Percentiles rank a stretch among this genome's conserved stretches.
phyloP scores from a whole-genome alignment of 2,888 invertebrate genomes.

The Amphipyra tragopoginis region DNA sequence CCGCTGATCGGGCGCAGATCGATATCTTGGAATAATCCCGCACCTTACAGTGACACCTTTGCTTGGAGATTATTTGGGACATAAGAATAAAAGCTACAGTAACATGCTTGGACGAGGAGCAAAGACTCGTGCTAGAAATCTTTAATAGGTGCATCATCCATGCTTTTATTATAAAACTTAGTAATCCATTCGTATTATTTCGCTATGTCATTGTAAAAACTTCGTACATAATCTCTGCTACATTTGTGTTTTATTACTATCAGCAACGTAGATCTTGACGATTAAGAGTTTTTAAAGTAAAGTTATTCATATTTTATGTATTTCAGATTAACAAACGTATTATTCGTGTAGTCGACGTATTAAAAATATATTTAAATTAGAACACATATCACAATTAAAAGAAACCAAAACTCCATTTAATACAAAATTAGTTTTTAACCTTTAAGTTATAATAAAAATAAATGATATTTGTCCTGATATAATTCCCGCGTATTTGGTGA shows the following conservation, averaged over 20 bases:
- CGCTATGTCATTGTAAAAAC: background rate
- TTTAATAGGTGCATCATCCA: no score
- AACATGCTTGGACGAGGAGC: no score
- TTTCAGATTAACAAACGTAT: background rate
- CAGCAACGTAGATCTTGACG: constrained; percentile 1
- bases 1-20: constrained; percentile 65
- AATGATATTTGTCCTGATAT: constrained; percentile 32
- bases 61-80: constrained; percentile 25
- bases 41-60: constrained; percentile 58
- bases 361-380: background rate
- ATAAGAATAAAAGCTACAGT: background rate
- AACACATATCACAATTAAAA: background rate
- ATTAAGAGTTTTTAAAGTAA: constrained; percentile 2
- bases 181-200: background rate
- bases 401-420: background rate
- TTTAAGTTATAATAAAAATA: constrained; percentile 3
- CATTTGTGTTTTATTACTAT: background rate
- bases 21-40: constrained; percentile 79
- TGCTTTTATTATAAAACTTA: no score
- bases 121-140: no score
- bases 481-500: constrained; percentile 46
- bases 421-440: background rate
- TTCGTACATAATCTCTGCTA: background rate
- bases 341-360: background rate
- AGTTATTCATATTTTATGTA: background rate